Evolutionary conservation across 2,113 vertebrate species (phyloP), one percentile per base, ranked within the genome.

Genomic region (Eudorcas thomsonii): DNA sequence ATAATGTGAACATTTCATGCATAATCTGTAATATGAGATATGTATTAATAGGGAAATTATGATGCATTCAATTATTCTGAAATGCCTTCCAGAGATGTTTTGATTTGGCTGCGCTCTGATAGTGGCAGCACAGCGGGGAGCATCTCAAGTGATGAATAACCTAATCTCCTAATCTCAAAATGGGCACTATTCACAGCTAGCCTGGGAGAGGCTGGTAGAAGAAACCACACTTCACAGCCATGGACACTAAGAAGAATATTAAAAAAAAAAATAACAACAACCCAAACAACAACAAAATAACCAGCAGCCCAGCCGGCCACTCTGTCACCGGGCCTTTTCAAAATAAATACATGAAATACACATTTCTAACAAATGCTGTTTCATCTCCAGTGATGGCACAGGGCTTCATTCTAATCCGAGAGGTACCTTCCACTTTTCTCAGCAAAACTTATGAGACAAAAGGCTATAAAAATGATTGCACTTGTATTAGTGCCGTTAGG

Each of bases 81-180:
- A 99, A 99, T 99, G 99, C 99, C 99, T 99, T 99, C 99, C 99
- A 99, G 99, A 99, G 99, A 99, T 99, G 99, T 99, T 99, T 99
- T 99, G 99, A 99, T 99, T 99, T 99, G 99, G 99, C 99, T 98
- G 98, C 98, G 99, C 99, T 99, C 99, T 99, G 99, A 99, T 99
- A 99, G 99, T 98, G 98, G 98, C 98, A 97, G 98, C 99, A 98
- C 99, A 98, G 99, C 99, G 96, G 99, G 99, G 99, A 99, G 99
- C 99, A 99, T 98, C 98, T 99, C 99, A 99, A 99, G 99, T 99
- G 99, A 99, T 99, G 99, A 99, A 99, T 99, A 99, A 99, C 99
- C 99, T 99, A 99, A 99, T 99, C 99, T 99, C 99, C 99, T 99
- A 99, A 99, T 99, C 99, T 99, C 99, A 99, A 99, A 99, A 99